Evolutionary conservation across 2,113 vertebrate genomes (phyloP).

Genomic region (Anolis carolinensis): DNA sequence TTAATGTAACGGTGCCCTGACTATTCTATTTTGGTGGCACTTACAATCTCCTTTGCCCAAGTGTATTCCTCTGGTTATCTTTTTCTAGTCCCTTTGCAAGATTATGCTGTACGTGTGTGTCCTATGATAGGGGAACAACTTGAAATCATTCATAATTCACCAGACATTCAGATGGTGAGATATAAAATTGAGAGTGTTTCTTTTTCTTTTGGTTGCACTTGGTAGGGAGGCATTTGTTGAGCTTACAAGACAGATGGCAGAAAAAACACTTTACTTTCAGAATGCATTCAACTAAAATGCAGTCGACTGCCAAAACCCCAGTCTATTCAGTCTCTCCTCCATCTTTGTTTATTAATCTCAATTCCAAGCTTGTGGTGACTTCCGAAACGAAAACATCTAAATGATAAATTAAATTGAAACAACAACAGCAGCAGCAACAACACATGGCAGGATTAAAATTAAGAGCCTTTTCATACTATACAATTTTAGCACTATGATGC

Average conservation of each 20-base stretch:
- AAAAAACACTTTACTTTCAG: not conserved
- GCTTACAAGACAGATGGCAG: not conserved
- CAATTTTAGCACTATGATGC: too few relatives aligned
- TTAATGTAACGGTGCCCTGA: not conserved
- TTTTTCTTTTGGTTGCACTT: not conserved
- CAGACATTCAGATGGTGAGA: not conserved
- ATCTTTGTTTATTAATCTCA: not conserved
- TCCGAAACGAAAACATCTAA: not conserved
- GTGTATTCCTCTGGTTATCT: not conserved
- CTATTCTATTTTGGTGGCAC: not conserved
- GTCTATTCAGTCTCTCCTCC: not conserved
- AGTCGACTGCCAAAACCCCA: not conserved
- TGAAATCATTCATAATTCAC: slow-evolving; percentile 10
- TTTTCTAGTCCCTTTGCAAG: not conserved
- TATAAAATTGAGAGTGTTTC: not conserved
- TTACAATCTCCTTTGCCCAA: not conserved
- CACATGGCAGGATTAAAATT: not conserved
- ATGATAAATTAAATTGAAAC: not conserved
- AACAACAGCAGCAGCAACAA: not conserved
- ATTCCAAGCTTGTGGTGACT: not conserved
- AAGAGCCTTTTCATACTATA: not conserved
- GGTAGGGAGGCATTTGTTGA: not conserved
- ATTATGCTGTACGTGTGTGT: too few relatives aligned
- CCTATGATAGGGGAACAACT: not conserved
- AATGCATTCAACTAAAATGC: not conserved